Evolutionary conservation across 2,113 vertebrate species (phyloP).

Genomic region (Orycteropus afer): DNA sequence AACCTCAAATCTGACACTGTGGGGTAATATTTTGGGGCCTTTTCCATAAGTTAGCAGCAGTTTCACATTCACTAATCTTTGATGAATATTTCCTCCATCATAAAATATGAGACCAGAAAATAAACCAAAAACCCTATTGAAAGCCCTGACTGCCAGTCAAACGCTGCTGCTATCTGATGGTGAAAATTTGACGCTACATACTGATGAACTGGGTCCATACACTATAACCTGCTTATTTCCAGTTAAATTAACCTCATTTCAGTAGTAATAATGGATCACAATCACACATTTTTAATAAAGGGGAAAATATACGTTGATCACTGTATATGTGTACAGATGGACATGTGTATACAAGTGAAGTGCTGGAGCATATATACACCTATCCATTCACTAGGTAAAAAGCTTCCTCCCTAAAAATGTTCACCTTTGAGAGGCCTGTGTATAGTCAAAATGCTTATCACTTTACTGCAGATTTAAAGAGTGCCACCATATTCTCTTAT

Average conservation of each 20-base stretch:
- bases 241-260: constrained; percentile 79
- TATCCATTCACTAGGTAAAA: not conserved
- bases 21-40: constrained; percentile 66
- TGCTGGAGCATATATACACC: not conserved
- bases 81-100: constrained; percentile 79
- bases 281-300: constrained; percentile 74
- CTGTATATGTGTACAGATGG: not conserved
- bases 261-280: constrained; percentile 68
- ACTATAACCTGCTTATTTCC: constrained; percentile 83
- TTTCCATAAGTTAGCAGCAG: constrained; percentile 78
- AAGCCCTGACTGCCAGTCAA: constrained; percentile 78
- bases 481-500: constrained; percentile 54
- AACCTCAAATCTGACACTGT: constrained; percentile 67
- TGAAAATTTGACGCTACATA: constrained; percentile 79
- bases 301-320: constrained; percentile 17
- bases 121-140: constrained; percentile 67
- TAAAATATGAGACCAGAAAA: constrained; percentile 78
- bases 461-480: constrained; percentile 64
- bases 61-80: constrained; percentile 78
- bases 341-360: not conserved
- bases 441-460: constrained; percentile 53
- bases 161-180: constrained; percentile 74
- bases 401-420: constrained; percentile 32
- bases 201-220: constrained; percentile 79
- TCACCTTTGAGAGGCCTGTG: constrained; percentile 46